Percentiles rank a stretch among this genome's conserved stretches.
phyloP scores from a whole-genome alignment of 1,140 invertebrate species.

The Tachypleus tridentatus region DNA sequence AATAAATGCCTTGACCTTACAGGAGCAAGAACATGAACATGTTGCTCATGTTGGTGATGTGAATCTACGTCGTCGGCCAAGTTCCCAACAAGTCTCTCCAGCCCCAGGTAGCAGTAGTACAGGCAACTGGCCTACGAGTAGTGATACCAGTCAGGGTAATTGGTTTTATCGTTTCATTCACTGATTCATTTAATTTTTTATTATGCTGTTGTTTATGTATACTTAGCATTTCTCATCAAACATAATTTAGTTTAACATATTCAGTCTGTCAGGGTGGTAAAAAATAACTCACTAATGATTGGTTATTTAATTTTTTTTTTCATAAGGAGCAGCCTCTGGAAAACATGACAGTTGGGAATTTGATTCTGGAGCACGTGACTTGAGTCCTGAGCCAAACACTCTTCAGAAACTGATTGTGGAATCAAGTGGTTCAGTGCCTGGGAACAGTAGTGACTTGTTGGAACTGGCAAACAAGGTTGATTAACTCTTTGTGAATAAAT shows the following conservation, averaged over 20 bases:
- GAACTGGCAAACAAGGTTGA: slow-evolving; percentile 44
- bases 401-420: slow-evolving; percentile 43
- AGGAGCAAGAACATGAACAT: slow-evolving; percentile 20
- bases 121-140: slow-evolving; percentile 45
- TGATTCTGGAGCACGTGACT: slow-evolving; percentile 52
- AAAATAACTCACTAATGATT: too few species aligned
- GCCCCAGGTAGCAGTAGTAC: slow-evolving; percentile 24
- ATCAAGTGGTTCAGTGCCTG: slow-evolving; percentile 31
- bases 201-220: too few species aligned
- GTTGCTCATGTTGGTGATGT: background rate
- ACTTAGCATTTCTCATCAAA: too few species aligned
- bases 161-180: background rate
- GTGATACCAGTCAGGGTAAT: slow-evolving; percentile 49
- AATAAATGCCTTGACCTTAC: slow-evolving; percentile 41
- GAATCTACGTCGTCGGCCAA: background rate
- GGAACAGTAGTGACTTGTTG: slow-evolving; percentile 36
- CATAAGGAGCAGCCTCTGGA: slow-evolving; percentile 32
- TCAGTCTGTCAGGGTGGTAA: too few species aligned
- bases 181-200: too few species aligned
- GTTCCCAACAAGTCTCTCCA: slow-evolving; percentile 13
- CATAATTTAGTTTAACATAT: too few species aligned
- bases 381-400: slow-evolving; percentile 50
- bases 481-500: too few species aligned
- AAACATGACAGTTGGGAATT: slow-evolving; percentile 56
- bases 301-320: too few species aligned